Evolutionary conservation across 2,888 invertebrate species (phyloP), one percentile per base, ranked within the genome.

Genomic region (Adela reaumurella): DNA sequence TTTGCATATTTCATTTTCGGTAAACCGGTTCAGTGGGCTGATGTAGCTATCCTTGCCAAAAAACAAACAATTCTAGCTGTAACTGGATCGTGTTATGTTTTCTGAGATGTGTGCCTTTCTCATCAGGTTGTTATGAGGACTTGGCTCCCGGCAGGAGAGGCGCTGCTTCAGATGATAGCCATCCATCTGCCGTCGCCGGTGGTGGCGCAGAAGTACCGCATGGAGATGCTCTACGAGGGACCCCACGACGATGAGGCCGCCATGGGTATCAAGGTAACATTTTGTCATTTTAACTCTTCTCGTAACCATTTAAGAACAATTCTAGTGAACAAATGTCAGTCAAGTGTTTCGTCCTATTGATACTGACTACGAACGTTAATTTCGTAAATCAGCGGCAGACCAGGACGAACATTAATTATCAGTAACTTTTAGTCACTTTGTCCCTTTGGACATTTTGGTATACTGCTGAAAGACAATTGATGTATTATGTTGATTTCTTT

Each of bases 161-260:
- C 99, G 63, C 82, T 99, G 63, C 93, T 99, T 81, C 97, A 99
- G 86, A 99, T 99, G 99, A 99, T 99, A 80, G 95, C 97, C 80
- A 97, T 99, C 71, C 99, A 99, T 70, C 83, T 99, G 70, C 99
- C 99, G 52, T 99, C 98, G 20, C 99, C 99, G 2, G 98, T 99
- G 48, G 94, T 94, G 51, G 98, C 99, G 49, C 99, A 99, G 81
- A 94, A 91, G 72, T 99, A 99, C 84, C 90, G 99, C 81, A 96
- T 96, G 93, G 98, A 99, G 82, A 92, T 98, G 92, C 82, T 99
- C 78, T 99, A 99, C 74, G 99, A 99, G 81, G 99, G 98, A 61
- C 97, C 98, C 49, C 87, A 87, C 54, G 97, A 98, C 66, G 98
- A 99, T 67, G 94, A 94, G 62, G 96, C 94, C 53, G 97, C 96